A percentile compares a stretch with the other conserved stretches of the same genome.
These are phyloP conservation scores for Seriola dumerili DNA, from an alignment of 2,113 vertebrate genomes.

Conservation along the genomic window DNA sequence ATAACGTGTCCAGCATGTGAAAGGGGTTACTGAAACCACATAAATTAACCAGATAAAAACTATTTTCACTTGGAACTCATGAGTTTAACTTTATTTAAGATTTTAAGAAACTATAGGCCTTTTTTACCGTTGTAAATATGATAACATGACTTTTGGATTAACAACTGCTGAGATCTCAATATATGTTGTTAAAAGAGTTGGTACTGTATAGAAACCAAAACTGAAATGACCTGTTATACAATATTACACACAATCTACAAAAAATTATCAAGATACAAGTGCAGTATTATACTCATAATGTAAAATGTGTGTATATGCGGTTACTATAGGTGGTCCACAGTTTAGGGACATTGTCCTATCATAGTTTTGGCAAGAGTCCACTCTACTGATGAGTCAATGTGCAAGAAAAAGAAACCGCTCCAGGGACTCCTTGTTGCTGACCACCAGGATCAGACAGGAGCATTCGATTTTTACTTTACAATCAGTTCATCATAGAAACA, in stretches of 20 bases:
- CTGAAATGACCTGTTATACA: not conserved
- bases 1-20: constrained; percentile 14
- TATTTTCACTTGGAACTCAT: not conserved
- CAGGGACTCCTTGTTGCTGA: constrained; percentile 10
- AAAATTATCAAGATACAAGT: not conserved
- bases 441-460: not conserved
- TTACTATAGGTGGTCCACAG: not conserved
- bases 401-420: constrained; percentile 4
- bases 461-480: constrained; percentile 10
- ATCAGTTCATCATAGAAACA: constrained; percentile 17
- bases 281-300: not conserved
- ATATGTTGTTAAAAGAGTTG: not conserved
- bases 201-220: not conserved
- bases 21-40: not conserved
- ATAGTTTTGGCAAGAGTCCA: constrained; percentile 28
- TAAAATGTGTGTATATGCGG: not conserved
- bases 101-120: not conserved
- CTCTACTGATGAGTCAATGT: constrained; percentile 10
- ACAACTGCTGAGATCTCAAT: not conserved
- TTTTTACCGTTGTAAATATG: not conserved
- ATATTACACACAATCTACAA: not conserved
- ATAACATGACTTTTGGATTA: not conserved
- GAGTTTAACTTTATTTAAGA: not conserved
- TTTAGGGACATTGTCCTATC: not conserved
- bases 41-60: not conserved